These are phyloP conservation scores for Heterochromis multidens DNA, from an alignment of 2,113 vertebrate genomes.

Conservation along the genomic window DNA sequence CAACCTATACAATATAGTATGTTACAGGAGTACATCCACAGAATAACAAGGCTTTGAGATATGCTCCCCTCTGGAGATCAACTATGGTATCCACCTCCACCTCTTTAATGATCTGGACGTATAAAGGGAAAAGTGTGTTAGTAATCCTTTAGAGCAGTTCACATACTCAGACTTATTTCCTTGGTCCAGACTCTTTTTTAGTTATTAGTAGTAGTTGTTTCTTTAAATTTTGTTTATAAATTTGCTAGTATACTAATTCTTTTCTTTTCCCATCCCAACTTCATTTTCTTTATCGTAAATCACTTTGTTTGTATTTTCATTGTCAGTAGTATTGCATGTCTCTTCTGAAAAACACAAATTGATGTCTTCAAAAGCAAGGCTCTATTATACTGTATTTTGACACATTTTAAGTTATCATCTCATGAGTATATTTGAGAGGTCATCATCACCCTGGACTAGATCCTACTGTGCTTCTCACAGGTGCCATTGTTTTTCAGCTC, in stretches of 20 bases:
- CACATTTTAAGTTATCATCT: conserved; percentile 16
- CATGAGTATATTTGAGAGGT: conserved; percentile 10
- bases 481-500: conserved; percentile 35
- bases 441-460: conserved; percentile 30
- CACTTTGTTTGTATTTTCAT: background rate
- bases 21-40: background rate
- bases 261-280: background rate
- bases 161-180: background rate
- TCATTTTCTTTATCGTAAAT: background rate
- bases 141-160: background rate
- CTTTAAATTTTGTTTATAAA: background rate
- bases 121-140: background rate
- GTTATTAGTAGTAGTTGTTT: background rate
- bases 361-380: background rate
- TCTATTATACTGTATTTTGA: background rate
- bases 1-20: background rate
- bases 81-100: background rate
- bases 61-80: background rate
- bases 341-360: background rate
- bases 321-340: background rate
- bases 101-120: background rate
- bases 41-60: background rate
- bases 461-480: conserved; percentile 3
- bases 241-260: background rate
- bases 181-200: too few relatives aligned